These are phyloP conservation scores for Cardiocondyla obscurior DNA, from an alignment of 1,140 invertebrate genomes.

Conservation along the genomic window DNA sequence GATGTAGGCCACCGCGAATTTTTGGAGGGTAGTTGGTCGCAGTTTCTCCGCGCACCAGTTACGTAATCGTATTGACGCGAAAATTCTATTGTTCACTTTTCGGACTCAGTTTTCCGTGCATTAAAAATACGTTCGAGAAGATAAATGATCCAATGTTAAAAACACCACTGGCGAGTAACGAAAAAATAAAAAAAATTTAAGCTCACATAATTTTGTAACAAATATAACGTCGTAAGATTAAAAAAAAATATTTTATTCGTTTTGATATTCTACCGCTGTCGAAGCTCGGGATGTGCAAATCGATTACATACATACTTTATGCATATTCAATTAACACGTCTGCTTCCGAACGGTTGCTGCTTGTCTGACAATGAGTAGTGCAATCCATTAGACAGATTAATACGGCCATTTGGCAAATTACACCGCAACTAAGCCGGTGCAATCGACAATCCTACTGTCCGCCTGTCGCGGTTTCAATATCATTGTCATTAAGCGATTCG, in stretches of 20 bases:
- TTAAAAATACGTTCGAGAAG: not conserved
- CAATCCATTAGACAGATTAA: slow-evolving; percentile 58
- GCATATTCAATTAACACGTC: slow-evolving; percentile 51
- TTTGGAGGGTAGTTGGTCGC: slow-evolving; percentile 51
- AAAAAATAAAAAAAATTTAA: too few relatives aligned
- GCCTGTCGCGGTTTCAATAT: slow-evolving; percentile 31
- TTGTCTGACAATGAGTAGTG: slow-evolving; percentile 65
- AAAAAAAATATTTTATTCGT: not conserved
- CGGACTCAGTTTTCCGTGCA: not conserved
- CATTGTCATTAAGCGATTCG: slow-evolving; percentile 44
- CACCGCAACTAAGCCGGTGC: slow-evolving; percentile 30
- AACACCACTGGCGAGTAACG: too few relatives aligned
- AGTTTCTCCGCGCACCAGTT: slow-evolving; percentile 12
- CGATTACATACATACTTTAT: slow-evolving; percentile 23
- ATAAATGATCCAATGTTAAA: not conserved
- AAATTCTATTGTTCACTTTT: slow-evolving; percentile 46
- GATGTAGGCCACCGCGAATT: slow-evolving; percentile 60
- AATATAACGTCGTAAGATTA: not conserved
- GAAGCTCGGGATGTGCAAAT: not conserved
- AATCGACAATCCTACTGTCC: slow-evolving; percentile 45
- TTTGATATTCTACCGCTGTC: not conserved
- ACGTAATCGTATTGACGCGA: slow-evolving; percentile 53
- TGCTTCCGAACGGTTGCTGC: slow-evolving; percentile 59
- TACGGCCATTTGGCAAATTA: slow-evolving; percentile 54
- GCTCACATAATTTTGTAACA: not conserved